phyloP scores from a whole-genome alignment of 2,888 invertebrate species.

The Dusona sp. region DNA sequence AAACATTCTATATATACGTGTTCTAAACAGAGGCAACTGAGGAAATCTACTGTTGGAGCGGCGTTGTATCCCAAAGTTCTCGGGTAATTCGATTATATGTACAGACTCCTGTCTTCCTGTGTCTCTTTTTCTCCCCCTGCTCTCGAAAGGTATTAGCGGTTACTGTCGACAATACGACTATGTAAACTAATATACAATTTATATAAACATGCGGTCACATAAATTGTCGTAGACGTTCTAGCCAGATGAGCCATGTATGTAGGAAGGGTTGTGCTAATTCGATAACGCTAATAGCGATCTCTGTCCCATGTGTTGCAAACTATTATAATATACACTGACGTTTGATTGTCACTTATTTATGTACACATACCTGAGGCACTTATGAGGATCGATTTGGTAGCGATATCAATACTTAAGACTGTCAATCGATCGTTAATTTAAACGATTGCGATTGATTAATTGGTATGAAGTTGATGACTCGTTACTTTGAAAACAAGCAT shows the following conservation, averaged over 20 bases:
- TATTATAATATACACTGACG: slow-evolving; percentile 51
- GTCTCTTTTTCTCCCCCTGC: neutral
- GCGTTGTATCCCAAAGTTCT: slow-evolving; percentile 51
- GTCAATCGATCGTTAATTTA: neutral
- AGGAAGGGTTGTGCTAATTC: slow-evolving; percentile 56
- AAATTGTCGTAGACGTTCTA: slow-evolving; percentile 22
- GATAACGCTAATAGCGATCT: slow-evolving; percentile 66
- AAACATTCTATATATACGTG: neutral
- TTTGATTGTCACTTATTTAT: neutral
- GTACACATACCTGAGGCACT: slow-evolving; percentile 6
- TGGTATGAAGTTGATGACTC: neutral
- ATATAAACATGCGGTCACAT: neutral
- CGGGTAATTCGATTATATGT: slow-evolving; percentile 59
- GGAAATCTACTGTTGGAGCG: slow-evolving; percentile 10
- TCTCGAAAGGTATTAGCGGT: slow-evolving; percentile 36
- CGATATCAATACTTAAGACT: neutral
- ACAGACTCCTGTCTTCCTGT: neutral
- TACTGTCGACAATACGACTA: slow-evolving; percentile 35
- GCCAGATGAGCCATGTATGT: slow-evolving; percentile 21
- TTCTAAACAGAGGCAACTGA: neutral
- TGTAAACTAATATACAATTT: slow-evolving; percentile 6
- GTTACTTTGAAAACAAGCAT: too few relatives aligned
- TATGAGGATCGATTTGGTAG: slow-evolving; percentile 35
- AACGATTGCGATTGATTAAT: neutral
- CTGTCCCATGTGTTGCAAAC: slow-evolving; percentile 50